A percentile compares a stretch with the other conserved stretches of the same genome.
Evolutionary conservation across 2,113 vertebrate species (phyloP).

Genomic region (Cynopterus brachyotis): DNA sequence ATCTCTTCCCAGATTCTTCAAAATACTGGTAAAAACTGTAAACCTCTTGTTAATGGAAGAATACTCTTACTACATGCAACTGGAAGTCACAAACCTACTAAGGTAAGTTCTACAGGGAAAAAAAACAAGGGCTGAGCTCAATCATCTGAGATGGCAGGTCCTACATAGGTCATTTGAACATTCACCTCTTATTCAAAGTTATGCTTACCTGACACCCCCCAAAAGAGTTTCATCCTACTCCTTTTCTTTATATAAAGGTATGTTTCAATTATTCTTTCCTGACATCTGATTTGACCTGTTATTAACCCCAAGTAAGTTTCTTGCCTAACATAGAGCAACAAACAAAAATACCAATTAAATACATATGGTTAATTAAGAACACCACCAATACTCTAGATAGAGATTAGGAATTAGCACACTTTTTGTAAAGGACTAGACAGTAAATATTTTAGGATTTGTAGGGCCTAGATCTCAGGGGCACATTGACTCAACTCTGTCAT

Average conservation of each 20-base stretch:
- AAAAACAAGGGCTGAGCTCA: background rate
- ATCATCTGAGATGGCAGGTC: background rate
- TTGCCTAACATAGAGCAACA: background rate
- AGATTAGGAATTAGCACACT: background rate
- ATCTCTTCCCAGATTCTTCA: background rate
- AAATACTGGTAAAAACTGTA: background rate
- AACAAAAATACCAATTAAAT: background rate
- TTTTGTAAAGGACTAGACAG: background rate
- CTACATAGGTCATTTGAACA: background rate
- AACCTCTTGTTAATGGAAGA: background rate
- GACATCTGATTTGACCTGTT: background rate
- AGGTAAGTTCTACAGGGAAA: background rate
- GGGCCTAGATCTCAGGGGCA: background rate
- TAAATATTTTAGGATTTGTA: background rate
- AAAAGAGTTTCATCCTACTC: background rate
- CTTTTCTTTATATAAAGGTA: background rate
- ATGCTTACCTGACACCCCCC: background rate
- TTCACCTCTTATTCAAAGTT: background rate
- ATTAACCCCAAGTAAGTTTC: constrained; percentile 17
- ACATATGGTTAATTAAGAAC: background rate
- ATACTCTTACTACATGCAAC: background rate
- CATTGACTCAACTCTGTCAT: background rate
- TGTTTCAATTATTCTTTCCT: background rate
- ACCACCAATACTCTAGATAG: background rate
- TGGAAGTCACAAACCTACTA: background rate